Percentiles rank a stretch among this genome's conserved stretches.
Conservation (phyloP, 2,888 invertebrate species). For the Nephrotoma appendiculata region DNA sequence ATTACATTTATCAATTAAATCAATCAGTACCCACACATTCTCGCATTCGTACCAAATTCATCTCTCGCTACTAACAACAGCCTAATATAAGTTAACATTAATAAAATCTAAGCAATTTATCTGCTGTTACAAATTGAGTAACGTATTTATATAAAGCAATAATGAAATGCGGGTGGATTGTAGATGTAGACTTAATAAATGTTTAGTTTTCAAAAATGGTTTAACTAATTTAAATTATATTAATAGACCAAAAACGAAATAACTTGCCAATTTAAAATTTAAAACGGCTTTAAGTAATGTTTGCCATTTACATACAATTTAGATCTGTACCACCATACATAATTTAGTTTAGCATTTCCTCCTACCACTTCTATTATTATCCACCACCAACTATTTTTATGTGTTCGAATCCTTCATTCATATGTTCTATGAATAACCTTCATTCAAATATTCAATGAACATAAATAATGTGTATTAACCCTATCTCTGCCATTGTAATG, state of each 20-base stretch:
- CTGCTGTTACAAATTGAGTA: background rate
- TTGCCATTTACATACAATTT: background rate
- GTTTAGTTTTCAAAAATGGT: background rate
- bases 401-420: background rate
- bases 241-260: background rate
- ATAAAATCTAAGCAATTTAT: background rate
- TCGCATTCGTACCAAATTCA: background rate
- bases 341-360: background rate
- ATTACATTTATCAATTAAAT: background rate
- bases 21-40: background rate
- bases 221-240: background rate
- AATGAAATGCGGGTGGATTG: background rate
- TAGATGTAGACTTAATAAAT: background rate
- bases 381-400: background rate
- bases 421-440: background rate
- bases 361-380: background rate
- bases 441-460: background rate
- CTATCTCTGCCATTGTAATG: background rate
- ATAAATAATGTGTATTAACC: background rate
- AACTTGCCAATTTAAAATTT: background rate
- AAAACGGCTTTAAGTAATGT: background rate
- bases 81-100: background rate
- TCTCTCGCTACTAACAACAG: background rate
- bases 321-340: background rate
- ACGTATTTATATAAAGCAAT: background rate